Base-by-base conservation (phyloP, 2,888 invertebrate genomes). In the Holacanthella duospinosa region DNA sequence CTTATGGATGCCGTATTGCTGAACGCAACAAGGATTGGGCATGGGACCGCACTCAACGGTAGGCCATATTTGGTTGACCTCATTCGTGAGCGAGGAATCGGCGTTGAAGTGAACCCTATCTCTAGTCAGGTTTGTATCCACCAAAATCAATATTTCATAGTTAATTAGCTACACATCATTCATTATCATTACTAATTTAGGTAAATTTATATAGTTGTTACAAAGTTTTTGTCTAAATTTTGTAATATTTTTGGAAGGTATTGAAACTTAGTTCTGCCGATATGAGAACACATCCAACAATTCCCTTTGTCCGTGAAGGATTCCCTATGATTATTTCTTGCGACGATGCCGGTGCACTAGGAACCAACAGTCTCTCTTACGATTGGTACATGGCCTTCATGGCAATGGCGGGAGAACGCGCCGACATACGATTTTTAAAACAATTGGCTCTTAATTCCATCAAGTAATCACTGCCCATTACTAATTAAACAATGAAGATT, bases 301-400 rank as follows among this genome's bases (percentile, higher is more conserved):
- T 82, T 27, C 75, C 78, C 16, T 81, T 86, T 56, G 79, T 89
- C 60, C 82, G 88, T 2, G 79, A 82, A 29, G 83, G 84, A 43
- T 81, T 84, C 74, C 87, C 89, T 0, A 81, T 89, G 0, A 85
- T 90, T 0, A 78, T 90, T 29, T 85, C 87, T 0, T 86, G 86
- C 71, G 90, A 90, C 72, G 89, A 89, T 76, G 63, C 65, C 12
- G 61, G 63, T 54, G 1, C 16, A 24, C 90, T 88, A 88, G 85
- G 84, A 25, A 84, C 86, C 0, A 80, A 81, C 61, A 86, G 84
- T 0, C 75, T 89, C 12, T 85, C 86, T 60, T 86, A 88, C 71
- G 90, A 91, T 74, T 87, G 86, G 75, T 90, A 89, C 75, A 82
- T 86, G 48, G 85, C 86, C 0, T 89, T 89, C 72, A 80, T 89